A percentile compares a stretch with the other conserved stretches of the same genome.
phyloP scores from a whole-genome alignment of 2,888 invertebrate genomes.

The Leucozona laternaria region DNA sequence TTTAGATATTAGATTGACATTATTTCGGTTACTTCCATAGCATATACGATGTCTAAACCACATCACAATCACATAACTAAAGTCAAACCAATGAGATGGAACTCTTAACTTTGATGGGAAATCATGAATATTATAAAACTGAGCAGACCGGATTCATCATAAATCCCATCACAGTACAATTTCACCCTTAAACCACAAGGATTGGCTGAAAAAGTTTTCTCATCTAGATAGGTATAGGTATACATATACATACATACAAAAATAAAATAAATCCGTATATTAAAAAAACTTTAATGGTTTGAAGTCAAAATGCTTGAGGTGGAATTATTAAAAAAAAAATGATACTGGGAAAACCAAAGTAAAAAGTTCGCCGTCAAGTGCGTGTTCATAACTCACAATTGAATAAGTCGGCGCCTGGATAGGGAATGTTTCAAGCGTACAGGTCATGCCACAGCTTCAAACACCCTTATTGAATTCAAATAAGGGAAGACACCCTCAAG shows the following conservation, averaged over 20 bases:
- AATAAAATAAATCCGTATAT: background rate
- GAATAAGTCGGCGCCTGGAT: conserved; percentile 54
- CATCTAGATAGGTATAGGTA: background rate
- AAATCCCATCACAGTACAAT: conserved; percentile 43
- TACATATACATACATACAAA: background rate
- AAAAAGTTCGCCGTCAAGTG: conserved; percentile 64
- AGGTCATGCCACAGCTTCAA: conserved; percentile 31
- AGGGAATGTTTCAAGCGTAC: conserved; percentile 48
- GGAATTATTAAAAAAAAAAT: conserved; percentile 67
- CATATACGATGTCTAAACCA: conserved; percentile 20
- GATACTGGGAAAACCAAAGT: conserved; percentile 37
- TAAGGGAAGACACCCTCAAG: conserved; percentile 27
- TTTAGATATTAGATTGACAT: conserved; percentile 72
- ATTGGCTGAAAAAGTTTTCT: conserved; percentile 62
- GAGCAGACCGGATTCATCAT: conserved; percentile 24
- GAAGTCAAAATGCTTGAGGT: conserved; percentile 68
- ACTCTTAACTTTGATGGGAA: background rate
- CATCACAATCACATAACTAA: conserved; percentile 44
- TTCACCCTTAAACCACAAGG: conserved; percentile 59
- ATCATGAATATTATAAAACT: conserved; percentile 21
- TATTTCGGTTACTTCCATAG: conserved; percentile 55
- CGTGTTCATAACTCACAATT: conserved; percentile 64
- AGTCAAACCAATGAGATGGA: conserved; percentile 33
- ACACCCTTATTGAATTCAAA: conserved; percentile 66
- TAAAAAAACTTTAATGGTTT: conserved; percentile 54